phyloP scores from a whole-genome alignment of 2,888 invertebrate species.

The Sericinus montela region DNA sequence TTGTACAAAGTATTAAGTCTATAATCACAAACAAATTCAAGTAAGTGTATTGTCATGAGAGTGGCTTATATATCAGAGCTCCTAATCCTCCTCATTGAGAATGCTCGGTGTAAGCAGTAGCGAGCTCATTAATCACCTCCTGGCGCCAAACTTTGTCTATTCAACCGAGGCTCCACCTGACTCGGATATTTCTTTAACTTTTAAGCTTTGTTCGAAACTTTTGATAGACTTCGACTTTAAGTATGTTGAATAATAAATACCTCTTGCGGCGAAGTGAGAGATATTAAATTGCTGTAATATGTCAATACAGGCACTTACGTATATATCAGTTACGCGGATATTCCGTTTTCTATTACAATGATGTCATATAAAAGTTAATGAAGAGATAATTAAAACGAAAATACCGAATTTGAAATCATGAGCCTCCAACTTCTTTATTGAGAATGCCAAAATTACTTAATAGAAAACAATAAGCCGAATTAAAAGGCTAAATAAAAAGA shows the following conservation, averaged over 20 bases:
- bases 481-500: too few relatives aligned
- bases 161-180: conserved; percentile 67
- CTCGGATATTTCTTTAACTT: conserved; percentile 77
- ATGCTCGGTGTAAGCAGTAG: conserved; percentile 60
- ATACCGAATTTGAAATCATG: too few relatives aligned
- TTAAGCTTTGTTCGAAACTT: conserved; percentile 75
- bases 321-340: too few relatives aligned
- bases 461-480: too few relatives aligned
- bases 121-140: conserved; percentile 67
- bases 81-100: conserved; percentile 65
- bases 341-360: too few relatives aligned
- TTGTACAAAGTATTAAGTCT: background rate
- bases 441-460: too few relatives aligned
- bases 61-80: conserved; percentile 27
- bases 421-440: too few relatives aligned
- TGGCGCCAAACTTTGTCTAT: conserved; percentile 65
- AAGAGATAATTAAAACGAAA: too few relatives aligned
- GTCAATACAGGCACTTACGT: too few relatives aligned
- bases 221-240: conserved; percentile 77
- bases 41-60: conserved; percentile 16
- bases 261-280: conserved; percentile 43
- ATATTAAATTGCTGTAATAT: too few relatives aligned
- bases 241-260: conserved; percentile 76
- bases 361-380: too few relatives aligned
- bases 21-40: conserved; percentile 7